Percentiles rank a stretch among this genome's conserved stretches.
phyloP scores from a whole-genome alignment of 2,113 vertebrate species.

The Chlorodrepanis virens region DNA sequence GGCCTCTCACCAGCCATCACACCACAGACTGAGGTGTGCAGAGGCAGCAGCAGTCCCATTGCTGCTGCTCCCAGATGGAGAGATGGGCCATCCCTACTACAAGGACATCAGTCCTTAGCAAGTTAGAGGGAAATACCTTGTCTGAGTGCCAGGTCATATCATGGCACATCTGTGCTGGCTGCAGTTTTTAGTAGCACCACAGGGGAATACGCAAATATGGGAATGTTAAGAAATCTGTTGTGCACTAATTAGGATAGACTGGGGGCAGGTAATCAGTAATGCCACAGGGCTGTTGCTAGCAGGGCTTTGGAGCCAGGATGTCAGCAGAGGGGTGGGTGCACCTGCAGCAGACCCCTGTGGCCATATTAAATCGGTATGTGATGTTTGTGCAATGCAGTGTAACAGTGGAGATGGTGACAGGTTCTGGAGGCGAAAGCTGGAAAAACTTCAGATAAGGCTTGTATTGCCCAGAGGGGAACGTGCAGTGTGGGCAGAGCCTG shows the following conservation, averaged over 20 bases:
- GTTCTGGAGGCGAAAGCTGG: background rate
- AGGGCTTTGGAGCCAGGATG: background rate
- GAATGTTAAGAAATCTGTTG: background rate
- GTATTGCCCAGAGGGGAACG: fast-evolving
- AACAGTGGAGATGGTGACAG: background rate
- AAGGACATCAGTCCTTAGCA: no score
- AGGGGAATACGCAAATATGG: background rate
- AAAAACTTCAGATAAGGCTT: background rate
- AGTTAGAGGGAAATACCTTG: background rate
- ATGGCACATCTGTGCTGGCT: fast-evolving
- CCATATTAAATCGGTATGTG: fast-evolving
- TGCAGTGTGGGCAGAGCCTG: background rate
- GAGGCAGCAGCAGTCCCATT: fast-evolving
- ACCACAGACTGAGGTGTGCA: background rate
- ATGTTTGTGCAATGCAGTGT: fast-evolving
- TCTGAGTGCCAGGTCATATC: fast-evolving
- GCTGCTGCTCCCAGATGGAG: background rate
- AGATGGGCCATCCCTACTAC: background rate
- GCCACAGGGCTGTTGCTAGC: background rate
- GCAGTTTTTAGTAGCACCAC: fast-evolving
- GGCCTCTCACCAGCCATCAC: background rate
- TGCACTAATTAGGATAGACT: fast-evolving
- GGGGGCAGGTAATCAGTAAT: background rate
- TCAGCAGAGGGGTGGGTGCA: background rate
- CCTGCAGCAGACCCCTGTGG: background rate